Evolutionary conservation across 1,140 invertebrate species (phyloP), one percentile per base, ranked within the genome.

Genomic region (Heterodera carotae): DNA sequence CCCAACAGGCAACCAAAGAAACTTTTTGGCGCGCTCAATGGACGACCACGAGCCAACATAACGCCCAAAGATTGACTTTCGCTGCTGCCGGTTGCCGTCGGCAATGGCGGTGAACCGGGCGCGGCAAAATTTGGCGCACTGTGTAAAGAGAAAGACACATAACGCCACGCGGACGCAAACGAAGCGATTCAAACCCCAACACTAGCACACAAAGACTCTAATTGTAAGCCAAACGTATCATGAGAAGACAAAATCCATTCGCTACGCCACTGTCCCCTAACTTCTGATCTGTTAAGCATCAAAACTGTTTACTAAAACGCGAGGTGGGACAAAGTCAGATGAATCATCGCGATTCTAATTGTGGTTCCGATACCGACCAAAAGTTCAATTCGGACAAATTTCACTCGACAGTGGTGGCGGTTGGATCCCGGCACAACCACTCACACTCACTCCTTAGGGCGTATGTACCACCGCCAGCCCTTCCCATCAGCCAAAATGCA

Each of bases 61-160:
- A 53, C 48, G 48, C 48, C 48, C 48, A 53, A 53, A 53, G 48
- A 53, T 53, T 53, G 48, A 53, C 48, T 53, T 53, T 53, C 22
- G 48, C 48, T 53, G 48, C 48, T 22, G 48, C 48, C 48, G 48
- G 48, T 22, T 3, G 48, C 48, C 12, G 48, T 22, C 48, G 48
- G 12, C 18, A 22, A 15, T 22, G 48, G 39, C 12, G 48, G 48
- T 1, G 48, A 22, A 53, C 15, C 2, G 18, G 48, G 48, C 48
- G 48, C 48, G 48, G 48, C 48, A 53, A 53, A 53, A 53, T 22
- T 53, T 53, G 12, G 48, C 48, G 48, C 48, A 53, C 22, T 53
- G 48, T 53, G 48, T 53, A 12, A 8, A 53, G 22, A 53, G 48
- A 53, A 53, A 53, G 48, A 53, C 48, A 53, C 48, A 53, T 22